Conservation (phyloP, 2,888 invertebrate genomes). For the Hybos culiciformis region DNA sequence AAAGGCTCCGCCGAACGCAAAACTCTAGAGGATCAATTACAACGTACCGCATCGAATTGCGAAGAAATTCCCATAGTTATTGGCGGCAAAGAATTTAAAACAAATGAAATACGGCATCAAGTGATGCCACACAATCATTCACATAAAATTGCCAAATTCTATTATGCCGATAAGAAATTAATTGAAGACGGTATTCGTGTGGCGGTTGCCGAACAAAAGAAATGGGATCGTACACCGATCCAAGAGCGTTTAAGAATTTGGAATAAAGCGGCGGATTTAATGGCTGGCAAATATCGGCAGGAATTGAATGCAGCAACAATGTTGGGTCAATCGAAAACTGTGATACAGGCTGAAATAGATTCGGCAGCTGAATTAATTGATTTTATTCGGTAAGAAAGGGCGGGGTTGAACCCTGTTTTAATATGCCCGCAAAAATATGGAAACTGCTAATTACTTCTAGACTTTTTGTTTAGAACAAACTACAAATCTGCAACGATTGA, state of each 20-base stretch:
- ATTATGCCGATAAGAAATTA: slow-evolving; percentile 69
- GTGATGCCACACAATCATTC: slow-evolving; percentile 75
- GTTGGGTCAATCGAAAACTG: slow-evolving; percentile 90
- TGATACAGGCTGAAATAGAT: slow-evolving; percentile 93
- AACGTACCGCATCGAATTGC: slow-evolving; percentile 44
- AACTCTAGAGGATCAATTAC: slow-evolving; percentile 54
- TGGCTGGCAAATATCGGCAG: slow-evolving; percentile 74
- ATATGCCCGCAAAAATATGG: no score
- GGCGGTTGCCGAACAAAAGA: slow-evolving; percentile 56
- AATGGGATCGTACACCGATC: slow-evolving; percentile 76
- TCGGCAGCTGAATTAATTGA: slow-evolving; percentile 88
- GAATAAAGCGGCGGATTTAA: slow-evolving; percentile 74
- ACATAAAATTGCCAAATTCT: slow-evolving; percentile 74
- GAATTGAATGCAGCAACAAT: slow-evolving; percentile 87
- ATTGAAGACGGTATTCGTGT: slow-evolving; percentile 69
- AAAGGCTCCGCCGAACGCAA: slow-evolving; percentile 67
- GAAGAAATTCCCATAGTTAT: slow-evolving; percentile 87
- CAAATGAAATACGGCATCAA: slow-evolving; percentile 61
- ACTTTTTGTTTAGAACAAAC: no score
- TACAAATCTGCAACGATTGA: no score
- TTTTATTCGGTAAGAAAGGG: slow-evolving; percentile 58
- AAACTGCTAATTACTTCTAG: no score
- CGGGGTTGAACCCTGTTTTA: no score
- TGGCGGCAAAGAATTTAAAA: slow-evolving; percentile 68
- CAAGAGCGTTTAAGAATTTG: slow-evolving; percentile 67